These are phyloP conservation scores for Zapornia atra DNA, from an alignment of 2,113 vertebrate genomes.

Conservation along the genomic window DNA sequence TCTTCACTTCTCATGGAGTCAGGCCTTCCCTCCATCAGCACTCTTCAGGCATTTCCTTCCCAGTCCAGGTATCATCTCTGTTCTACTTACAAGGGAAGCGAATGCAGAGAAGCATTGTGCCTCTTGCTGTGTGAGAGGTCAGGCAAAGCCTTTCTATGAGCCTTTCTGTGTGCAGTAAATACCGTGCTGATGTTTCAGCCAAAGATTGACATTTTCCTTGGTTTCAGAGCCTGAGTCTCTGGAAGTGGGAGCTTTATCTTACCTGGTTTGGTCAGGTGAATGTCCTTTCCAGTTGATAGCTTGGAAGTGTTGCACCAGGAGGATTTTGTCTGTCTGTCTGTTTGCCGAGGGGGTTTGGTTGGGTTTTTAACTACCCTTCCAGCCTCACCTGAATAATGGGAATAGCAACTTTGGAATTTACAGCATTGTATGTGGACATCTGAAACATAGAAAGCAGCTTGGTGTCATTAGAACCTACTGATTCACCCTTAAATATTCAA, in stretches of 20 bases:
- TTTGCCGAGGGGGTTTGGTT: background rate
- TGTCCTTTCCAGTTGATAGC: background rate
- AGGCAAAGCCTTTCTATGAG: background rate
- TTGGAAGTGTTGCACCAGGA: background rate
- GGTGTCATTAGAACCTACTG: background rate
- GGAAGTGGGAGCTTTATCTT: background rate
- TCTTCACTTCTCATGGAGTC: background rate
- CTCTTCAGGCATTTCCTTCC: background rate
- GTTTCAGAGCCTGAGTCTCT: background rate
- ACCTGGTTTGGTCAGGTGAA: background rate
- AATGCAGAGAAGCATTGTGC: background rate
- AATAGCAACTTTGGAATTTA: background rate
- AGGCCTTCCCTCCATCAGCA: background rate
- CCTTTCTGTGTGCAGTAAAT: background rate
- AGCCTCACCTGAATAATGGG: background rate
- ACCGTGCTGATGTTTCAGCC: background rate
- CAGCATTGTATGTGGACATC: background rate
- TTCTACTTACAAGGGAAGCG: background rate
- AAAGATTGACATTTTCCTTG: background rate
- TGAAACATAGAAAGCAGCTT: background rate
- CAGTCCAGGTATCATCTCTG: background rate
- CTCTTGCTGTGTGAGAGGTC: background rate
- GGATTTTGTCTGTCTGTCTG: background rate
- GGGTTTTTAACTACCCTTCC: background rate
- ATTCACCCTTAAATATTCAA: background rate